Evolutionary conservation across 1,140 invertebrate species (phyloP).

Genomic region (Bathynomus jamesi): DNA sequence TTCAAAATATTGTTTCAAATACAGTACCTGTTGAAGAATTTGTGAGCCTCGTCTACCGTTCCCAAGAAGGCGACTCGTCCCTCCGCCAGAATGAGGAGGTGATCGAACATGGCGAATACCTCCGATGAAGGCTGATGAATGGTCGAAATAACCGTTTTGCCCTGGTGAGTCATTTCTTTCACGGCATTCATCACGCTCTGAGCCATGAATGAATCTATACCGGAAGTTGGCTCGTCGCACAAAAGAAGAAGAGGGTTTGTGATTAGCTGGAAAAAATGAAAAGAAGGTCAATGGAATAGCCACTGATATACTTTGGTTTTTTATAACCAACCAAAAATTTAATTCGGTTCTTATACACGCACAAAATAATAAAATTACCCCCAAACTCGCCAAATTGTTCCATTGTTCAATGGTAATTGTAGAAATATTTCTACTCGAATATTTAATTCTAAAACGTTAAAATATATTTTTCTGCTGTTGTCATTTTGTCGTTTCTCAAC

Average conservation of each 20-base stretch:
- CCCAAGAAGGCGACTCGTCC: constrained; percentile 85
- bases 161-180: constrained; percentile 45
- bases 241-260: constrained; percentile 91
- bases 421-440: too few relatives aligned
- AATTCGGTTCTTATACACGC: too few relatives aligned
- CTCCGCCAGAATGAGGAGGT: constrained; percentile 80
- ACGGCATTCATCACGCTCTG: constrained; percentile 78
- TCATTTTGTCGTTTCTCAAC: too few relatives aligned
- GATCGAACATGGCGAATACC: constrained; percentile 84
- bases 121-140: constrained; percentile 90
- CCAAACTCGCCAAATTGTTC: too few relatives aligned
- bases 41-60: constrained; percentile 61
- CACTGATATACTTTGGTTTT: too few relatives aligned
- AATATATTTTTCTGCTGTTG: too few relatives aligned
- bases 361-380: too few relatives aligned
- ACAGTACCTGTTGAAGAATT: constrained; percentile 73
- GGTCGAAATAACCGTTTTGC: constrained; percentile 89
- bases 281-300: too few relatives aligned
- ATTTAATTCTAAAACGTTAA: too few relatives aligned
- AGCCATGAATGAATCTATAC: constrained; percentile 87
- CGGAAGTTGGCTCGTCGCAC: constrained; percentile 91
- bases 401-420: too few relatives aligned
- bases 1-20: not conserved
- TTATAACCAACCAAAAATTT: too few relatives aligned
- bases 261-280: constrained; percentile 55